These are phyloP conservation scores for Heliconius eleuchia DNA, from an alignment of 1,140 invertebrate species.

Conservation along the genomic window DNA sequence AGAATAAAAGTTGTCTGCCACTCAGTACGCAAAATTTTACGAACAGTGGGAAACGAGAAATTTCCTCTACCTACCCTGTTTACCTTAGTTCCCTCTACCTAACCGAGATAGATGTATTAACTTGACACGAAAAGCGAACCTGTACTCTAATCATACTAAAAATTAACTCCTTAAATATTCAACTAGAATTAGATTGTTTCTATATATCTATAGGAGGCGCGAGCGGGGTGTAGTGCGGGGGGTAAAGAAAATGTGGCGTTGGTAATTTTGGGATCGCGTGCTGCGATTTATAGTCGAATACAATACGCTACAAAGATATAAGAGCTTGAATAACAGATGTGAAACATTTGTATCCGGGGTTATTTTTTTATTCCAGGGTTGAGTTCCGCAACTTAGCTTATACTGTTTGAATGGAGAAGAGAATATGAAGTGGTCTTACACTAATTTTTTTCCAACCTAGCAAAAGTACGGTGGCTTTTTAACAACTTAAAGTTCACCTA, in stretches of 20 bases:
- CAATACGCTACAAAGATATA: constrained; percentile 24
- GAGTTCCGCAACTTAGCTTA: neutral
- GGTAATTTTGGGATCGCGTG: constrained; percentile 39
- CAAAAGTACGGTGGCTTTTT: too few species aligned
- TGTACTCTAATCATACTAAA: neutral
- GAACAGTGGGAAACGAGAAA: too few species aligned
- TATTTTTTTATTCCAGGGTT: neutral
- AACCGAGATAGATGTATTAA: neutral
- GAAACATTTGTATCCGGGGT: neutral
- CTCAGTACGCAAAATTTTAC: too few species aligned
- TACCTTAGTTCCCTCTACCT: too few species aligned
- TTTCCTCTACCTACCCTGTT: too few species aligned
- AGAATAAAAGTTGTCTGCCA: too few species aligned
- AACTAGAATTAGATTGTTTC: constrained; percentile 1
- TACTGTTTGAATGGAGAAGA: too few species aligned
- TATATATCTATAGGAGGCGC: constrained; percentile 1
- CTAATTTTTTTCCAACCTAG: too few species aligned
- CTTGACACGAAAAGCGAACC: neutral
- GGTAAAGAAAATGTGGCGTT: constrained; percentile 12
- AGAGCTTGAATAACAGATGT: neutral
- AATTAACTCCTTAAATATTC: neutral
- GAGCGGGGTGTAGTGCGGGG: neutral
- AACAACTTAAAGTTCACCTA: too few species aligned
- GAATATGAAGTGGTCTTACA: too few species aligned
- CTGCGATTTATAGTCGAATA: constrained; percentile 33